These are phyloP conservation scores for Sarcophaga bullata DNA, from an alignment of 1,140 invertebrate genomes.

Conservation along the genomic window DNA sequence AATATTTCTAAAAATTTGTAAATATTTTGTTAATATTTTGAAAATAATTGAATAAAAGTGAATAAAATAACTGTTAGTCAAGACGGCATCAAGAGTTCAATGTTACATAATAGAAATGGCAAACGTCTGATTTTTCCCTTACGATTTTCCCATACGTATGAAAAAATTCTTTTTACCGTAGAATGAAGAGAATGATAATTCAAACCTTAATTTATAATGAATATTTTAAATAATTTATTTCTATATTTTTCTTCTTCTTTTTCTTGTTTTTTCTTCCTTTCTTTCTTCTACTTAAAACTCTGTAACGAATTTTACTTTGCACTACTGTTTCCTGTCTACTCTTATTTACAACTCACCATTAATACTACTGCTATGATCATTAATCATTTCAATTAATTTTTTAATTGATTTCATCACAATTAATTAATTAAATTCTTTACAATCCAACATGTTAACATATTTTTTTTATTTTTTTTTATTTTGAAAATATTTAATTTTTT, in stretches of 20 bases:
- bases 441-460: neutral
- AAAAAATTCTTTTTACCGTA: neutral
- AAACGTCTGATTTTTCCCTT: neutral
- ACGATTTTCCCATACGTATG: neutral
- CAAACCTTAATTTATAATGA: neutral
- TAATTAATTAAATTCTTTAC: neutral
- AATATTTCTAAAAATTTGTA: neutral
- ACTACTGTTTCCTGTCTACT: neutral
- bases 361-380: neutral
- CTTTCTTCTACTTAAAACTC: neutral
- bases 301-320: neutral
- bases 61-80: neutral
- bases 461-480: neutral
- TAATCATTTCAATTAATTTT: neutral
- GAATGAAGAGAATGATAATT: neutral
- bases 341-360: no score
- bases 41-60: neutral
- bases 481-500: neutral
- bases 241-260: neutral
- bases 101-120: neutral
- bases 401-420: neutral
- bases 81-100: neutral
- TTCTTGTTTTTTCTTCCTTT: neutral
- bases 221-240: neutral
- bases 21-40: neutral